phyloP scores from a whole-genome alignment of 2,888 invertebrate species.

The Ceriagrion tenellum region DNA sequence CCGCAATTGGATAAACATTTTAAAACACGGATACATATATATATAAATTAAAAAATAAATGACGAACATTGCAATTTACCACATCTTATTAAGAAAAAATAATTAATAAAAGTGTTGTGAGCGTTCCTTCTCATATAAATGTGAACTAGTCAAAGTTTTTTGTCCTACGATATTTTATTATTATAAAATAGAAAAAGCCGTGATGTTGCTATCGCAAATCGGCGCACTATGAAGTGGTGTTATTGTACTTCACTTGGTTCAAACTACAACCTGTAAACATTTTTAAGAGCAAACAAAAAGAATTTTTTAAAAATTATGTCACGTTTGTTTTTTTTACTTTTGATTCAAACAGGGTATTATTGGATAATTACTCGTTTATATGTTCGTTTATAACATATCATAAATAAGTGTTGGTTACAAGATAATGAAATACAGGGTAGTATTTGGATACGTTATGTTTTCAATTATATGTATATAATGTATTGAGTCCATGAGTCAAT shows the following conservation, averaged over 20 bases:
- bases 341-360: constrained; percentile 65
- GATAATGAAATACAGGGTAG: constrained; percentile 68
- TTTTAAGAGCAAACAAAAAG: constrained; percentile 30
- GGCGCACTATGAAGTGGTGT: constrained; percentile 51
- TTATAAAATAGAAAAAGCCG: constrained; percentile 65
- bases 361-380: constrained; percentile 53
- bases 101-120: constrained; percentile 66
- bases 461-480: constrained; percentile 68
- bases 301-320: constrained; percentile 50
- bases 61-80: constrained; percentile 61
- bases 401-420: constrained; percentile 62
- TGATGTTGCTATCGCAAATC: constrained; percentile 25
- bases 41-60: constrained; percentile 25
- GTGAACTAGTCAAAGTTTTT: constrained; percentile 67
- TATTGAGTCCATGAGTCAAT: constrained; percentile 66
- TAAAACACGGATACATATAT: constrained; percentile 54
- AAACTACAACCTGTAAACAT: constrained; percentile 62
- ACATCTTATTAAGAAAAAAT: constrained; percentile 64
- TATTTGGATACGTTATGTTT: constrained; percentile 69
- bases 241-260: constrained; percentile 53
- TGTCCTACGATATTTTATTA: constrained; percentile 66
- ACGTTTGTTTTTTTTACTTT: constrained; percentile 38
- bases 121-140: constrained; percentile 66
- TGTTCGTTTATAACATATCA: constrained; percentile 69
- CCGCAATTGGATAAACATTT: constrained; percentile 37